phyloP scores from a whole-genome alignment of 2,113 vertebrate genomes.

The Pantherophis guttatus region DNA sequence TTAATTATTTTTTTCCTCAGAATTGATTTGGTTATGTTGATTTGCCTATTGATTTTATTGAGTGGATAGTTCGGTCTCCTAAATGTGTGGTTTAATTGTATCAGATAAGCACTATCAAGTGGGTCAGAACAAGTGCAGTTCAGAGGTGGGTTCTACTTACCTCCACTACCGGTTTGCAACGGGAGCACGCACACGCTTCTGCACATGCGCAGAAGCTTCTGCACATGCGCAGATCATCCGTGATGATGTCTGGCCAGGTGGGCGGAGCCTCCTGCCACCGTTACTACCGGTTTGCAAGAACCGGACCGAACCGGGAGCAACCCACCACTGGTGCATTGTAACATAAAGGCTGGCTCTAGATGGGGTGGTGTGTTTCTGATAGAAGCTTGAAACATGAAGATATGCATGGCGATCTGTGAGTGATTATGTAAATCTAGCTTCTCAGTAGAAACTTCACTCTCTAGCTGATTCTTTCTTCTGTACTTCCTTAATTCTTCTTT shows the following conservation, averaged over 20 bases:
- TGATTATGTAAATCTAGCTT: not conserved
- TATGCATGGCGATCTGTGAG: not conserved
- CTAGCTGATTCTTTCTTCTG: not conserved
- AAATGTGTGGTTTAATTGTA: not conserved
- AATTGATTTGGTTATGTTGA: not conserved
- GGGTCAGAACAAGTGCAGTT: not conserved
- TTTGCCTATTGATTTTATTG: not conserved
- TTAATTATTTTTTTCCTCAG: not conserved
- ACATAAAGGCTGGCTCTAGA: not conserved
- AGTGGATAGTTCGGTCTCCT: not conserved
- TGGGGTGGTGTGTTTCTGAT: not conserved
- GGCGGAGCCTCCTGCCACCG: no score
- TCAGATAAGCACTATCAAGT: not conserved
- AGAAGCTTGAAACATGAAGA: not conserved
- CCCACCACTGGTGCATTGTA: not conserved
- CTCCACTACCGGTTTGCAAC: no score
- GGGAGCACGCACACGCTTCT: no score
- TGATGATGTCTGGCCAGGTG: no score
- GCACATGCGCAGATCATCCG: no score
- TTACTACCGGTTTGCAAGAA: no score
- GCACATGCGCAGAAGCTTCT: no score
- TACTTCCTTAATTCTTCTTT: not conserved
- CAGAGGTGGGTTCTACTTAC: no score
- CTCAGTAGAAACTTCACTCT: not conserved
- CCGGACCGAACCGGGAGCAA: no score